Evolutionary conservation across 2,797 vertebrate genomes (phyloP).

Genomic region (Tolypeutes matacus): DNA sequence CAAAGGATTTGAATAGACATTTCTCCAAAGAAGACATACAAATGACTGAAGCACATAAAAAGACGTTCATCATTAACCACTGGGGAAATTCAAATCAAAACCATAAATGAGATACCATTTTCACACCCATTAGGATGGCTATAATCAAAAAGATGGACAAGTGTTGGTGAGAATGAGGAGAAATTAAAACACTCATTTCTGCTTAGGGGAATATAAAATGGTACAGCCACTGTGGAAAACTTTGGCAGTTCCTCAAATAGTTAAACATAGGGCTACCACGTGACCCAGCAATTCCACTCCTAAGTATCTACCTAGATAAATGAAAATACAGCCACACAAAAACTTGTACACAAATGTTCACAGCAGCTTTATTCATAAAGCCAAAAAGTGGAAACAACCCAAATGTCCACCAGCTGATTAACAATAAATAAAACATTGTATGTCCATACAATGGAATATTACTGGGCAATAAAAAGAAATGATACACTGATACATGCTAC

Average conservation of each 20-base stretch:
- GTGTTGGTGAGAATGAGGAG: not conserved
- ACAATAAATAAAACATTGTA: not conserved
- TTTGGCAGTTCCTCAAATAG: not conserved
- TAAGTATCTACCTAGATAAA: not conserved
- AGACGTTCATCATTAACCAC: not conserved
- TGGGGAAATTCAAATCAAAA: no score
- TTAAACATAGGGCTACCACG: not conserved
- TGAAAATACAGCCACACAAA: not conserved
- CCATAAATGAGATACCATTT: not conserved
- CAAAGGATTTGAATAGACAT: not conserved
- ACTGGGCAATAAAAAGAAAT: not conserved
- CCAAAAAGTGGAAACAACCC: not conserved
- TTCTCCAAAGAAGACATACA: not conserved
- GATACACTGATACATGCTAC: not conserved
- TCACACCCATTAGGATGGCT: not conserved
- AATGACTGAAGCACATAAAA: not conserved
- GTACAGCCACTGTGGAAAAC: not conserved
- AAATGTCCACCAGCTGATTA: not conserved
- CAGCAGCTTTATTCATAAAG: not conserved
- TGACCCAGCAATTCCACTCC: not conserved
- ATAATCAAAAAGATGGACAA: no score
- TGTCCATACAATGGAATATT: not conserved
- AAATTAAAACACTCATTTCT: not conserved
- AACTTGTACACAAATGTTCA: not conserved
- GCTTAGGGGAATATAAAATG: not conserved